Percentiles rank a stretch among this genome's conserved stretches.
Conservation (phyloP, 1,140 invertebrate genomes). For the Philopotamus ludificatus region DNA sequence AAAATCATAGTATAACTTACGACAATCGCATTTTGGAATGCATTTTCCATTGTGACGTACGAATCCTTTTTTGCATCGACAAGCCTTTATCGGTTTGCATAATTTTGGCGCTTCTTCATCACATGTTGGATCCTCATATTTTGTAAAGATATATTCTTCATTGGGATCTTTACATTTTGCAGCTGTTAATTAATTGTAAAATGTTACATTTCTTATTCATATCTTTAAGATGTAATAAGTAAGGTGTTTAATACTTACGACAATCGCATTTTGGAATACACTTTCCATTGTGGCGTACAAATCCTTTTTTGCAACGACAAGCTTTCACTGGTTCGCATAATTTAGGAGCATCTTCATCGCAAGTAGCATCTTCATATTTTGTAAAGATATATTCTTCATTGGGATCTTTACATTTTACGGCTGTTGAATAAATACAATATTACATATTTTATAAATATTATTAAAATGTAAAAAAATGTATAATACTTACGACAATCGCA, state of each 20-base stretch:
- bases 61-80: constrained; percentile 8
- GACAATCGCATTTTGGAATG: neutral
- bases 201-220: neutral
- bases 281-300: constrained; percentile 10
- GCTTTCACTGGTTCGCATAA: neutral
- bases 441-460: too few relatives aligned
- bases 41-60: constrained; percentile 2
- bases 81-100: neutral
- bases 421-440: too few relatives aligned
- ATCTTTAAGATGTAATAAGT: neutral
- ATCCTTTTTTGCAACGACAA: constrained; percentile 11
- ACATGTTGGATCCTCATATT: constrained; percentile 1
- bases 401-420: neutral
- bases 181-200: neutral
- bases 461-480: too few relatives aligned
- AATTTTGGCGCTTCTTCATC: neutral
- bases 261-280: constrained; percentile 1
- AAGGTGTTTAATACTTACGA: constrained; percentile 6
- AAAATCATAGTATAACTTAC: neutral
- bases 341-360: constrained; percentile 2
- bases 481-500: constrained; percentile 6
- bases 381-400: constrained; percentile 14
- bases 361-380: neutral
- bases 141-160: constrained; percentile 10
- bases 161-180: constrained; percentile 2